Percentiles rank a stretch among this genome's conserved stretches.
phyloP scores from a whole-genome alignment of 1,140 invertebrate genomes.

The Euura lappo region DNA sequence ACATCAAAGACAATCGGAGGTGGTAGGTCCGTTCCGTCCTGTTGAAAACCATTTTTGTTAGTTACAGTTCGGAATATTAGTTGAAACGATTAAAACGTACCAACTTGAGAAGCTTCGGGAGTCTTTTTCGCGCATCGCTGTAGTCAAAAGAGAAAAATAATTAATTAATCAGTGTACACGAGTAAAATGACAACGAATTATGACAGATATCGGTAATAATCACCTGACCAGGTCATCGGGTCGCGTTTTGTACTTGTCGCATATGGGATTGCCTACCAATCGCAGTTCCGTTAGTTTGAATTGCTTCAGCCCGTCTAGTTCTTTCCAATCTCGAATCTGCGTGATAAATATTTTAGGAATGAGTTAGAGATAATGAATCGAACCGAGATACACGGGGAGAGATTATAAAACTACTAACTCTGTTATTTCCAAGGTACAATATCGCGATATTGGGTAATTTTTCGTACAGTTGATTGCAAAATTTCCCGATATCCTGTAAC shows the following conservation, averaged over 20 bases:
- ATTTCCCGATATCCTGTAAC: slow-evolving; percentile 69
- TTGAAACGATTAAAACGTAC: slow-evolving; percentile 63
- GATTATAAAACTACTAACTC: slow-evolving; percentile 61
- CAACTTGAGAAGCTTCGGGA: slow-evolving; percentile 79
- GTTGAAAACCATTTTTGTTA: slow-evolving; percentile 17
- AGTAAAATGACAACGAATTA: neutral
- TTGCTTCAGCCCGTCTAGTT: slow-evolving; percentile 70
- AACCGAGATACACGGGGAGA: neutral
- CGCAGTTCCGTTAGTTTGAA: slow-evolving; percentile 72
- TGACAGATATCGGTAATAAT: slow-evolving; percentile 27
- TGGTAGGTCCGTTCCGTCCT: slow-evolving; percentile 78
- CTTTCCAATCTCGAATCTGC: slow-evolving; percentile 69
- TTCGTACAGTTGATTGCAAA: slow-evolving; percentile 63
- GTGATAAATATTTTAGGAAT: slow-evolving; percentile 14
- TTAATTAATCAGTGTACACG: no score
- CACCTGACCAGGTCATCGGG: slow-evolving; percentile 81
- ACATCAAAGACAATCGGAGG: slow-evolving; percentile 79
- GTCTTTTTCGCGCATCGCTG: slow-evolving; percentile 81
- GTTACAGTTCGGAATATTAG: neutral
- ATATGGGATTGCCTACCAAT: slow-evolving; percentile 78
- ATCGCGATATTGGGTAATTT: slow-evolving; percentile 74
- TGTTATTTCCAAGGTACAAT: slow-evolving; percentile 78
- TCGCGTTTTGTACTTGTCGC: slow-evolving; percentile 72
- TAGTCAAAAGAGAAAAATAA: no score
- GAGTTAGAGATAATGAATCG: neutral